A percentile compares a stretch with the other conserved stretches of the same genome.
Conservation (phyloP, 2,797 vertebrate genomes). For the Alfaro cultratus region DNA sequence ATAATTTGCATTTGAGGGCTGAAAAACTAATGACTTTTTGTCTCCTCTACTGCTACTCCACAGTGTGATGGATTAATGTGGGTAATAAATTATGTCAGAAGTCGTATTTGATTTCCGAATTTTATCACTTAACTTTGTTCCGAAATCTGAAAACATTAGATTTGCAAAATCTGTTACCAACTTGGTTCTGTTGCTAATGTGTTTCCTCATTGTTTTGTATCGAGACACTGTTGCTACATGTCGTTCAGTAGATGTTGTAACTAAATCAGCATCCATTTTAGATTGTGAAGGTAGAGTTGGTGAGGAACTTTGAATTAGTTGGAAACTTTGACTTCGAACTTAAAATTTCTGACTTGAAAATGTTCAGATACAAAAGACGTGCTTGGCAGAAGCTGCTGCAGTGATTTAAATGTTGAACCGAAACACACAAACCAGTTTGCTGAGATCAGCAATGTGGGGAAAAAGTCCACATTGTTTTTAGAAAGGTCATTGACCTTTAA, state of each 20-base stretch:
- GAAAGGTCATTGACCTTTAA: slow-evolving; percentile 7
- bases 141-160: neutral
- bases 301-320: neutral
- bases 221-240: neutral
- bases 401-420: neutral
- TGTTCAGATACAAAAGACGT: neutral
- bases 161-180: neutral
- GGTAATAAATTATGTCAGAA: neutral
- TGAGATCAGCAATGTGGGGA: neutral
- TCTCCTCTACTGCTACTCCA: neutral
- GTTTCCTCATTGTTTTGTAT: neutral
- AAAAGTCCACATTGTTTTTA: neutral
- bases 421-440: rapidly evolving
- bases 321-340: neutral
- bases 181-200: neutral
- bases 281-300: neutral
- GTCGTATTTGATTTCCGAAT: neutral
- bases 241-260: neutral
- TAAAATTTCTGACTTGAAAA: neutral
- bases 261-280: neutral
- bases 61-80: neutral
- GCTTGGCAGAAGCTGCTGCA: neutral
- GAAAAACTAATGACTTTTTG: neutral
- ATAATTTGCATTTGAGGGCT: neutral
- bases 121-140: neutral